Base-by-base conservation (phyloP, 92 coral and sea anemone genomes). In the Micromussa lordhowensis region DNA sequence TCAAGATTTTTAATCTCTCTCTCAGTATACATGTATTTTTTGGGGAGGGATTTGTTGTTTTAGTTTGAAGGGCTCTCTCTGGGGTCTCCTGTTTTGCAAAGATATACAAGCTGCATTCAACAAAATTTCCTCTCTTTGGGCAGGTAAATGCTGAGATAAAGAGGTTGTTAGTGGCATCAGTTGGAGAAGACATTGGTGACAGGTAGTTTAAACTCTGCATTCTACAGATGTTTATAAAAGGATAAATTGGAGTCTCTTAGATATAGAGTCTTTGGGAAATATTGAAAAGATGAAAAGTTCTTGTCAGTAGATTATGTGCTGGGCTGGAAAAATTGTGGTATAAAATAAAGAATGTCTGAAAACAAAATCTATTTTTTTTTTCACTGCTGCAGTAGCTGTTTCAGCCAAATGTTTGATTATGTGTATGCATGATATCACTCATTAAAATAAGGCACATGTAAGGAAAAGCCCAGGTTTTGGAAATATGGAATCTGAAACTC, bases 91-190 rank as follows among this genome's bases (percentile, higher is more conserved):
- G 61, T 55, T 55, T 16, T 55, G 16, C 4, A 55, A 3, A 15
- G 22, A 55, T 55, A 16, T 16, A 9, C 51, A 44, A 44, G 9
- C 13, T 44, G 13, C 51, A 44, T 44, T 66, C 26, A 10, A 66
- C 11, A 28, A 26, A 22, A 9, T 66, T 2, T 66, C 0, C 35
- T 32, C 26, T 53, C 44, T 34, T 59, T 53, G 26, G 66, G 28
- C 80, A 96, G 99, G 95, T 97, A 21, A 97, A 97, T 91, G 83
- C 98, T 44, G 99, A 97, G 58, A 85, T 97, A 40, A 97, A 97
- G 86, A 96, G 93, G 86, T 86, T 97, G 69, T 88, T 97, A 17
- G 99, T 97, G 16, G 99, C 99, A 87, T 95, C 99, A 75, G 98
- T 97, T 79, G 99, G 98, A 69, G 99, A 96, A 68, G 99, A 97